These are phyloP conservation scores for Pogonomyrmex barbatus DNA, from an alignment of 1,140 invertebrate species.

Conservation along the genomic window DNA sequence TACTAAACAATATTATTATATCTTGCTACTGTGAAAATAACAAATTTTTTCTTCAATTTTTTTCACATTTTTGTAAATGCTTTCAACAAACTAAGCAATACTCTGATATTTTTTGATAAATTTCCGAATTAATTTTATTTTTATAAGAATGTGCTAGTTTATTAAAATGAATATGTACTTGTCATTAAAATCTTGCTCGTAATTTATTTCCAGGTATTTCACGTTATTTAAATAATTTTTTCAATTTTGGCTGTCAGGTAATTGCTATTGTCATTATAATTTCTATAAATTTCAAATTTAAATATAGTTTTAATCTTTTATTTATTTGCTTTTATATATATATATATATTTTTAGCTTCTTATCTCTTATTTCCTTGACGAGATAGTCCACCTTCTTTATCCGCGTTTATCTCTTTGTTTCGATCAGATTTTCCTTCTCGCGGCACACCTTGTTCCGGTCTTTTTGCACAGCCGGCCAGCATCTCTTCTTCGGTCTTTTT, in stretches of 20 bases:
- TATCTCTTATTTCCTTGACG: not conserved
- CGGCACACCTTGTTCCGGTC: slow-evolving; percentile 31
- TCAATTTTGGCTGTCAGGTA: not conserved
- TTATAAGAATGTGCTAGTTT: not conserved
- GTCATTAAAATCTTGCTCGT: slow-evolving; percentile 26
- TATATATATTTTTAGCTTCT: not conserved
- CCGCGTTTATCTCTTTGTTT: slow-evolving; percentile 4
- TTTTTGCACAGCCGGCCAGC: slow-evolving; percentile 31
- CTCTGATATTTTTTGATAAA: not conserved
- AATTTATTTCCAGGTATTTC: slow-evolving; percentile 16
- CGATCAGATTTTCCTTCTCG: slow-evolving; percentile 50
- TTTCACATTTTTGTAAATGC: not conserved
- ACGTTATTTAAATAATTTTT: slow-evolving; percentile 37
- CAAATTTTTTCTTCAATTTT: not conserved
- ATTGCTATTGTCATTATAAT: slow-evolving; percentile 12
- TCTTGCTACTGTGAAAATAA: slow-evolving; percentile 29
- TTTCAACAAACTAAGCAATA: not conserved
- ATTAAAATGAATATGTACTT: slow-evolving; percentile 8
- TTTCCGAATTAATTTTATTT: slow-evolving; percentile 24
- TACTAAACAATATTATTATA: not conserved
- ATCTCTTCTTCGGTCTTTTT: slow-evolving; percentile 38
- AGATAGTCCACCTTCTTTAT: slow-evolving; percentile 22
- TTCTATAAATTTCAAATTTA: slow-evolving; percentile 51
- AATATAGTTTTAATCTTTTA: not conserved
- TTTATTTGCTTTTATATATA: not conserved